Evolutionary conservation across 30 jellyfish, hydroid and myxozoan species (phyloP).

Genomic region (Nemopilema nomurai): DNA sequence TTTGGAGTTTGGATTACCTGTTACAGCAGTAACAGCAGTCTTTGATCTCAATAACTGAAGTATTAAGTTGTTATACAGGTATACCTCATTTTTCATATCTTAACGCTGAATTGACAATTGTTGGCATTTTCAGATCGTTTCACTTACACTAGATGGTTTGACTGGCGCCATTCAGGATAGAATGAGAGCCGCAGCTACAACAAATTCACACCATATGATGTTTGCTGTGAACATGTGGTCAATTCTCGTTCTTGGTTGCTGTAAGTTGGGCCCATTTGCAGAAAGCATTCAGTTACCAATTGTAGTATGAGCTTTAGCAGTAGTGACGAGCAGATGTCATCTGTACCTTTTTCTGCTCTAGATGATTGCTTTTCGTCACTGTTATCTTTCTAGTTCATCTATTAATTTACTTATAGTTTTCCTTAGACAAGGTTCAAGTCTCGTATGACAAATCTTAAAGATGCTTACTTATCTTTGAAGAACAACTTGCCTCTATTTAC

Average conservation of each 20-base stretch:
- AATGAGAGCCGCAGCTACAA: slow-evolving; percentile 75
- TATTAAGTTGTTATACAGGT: not conserved
- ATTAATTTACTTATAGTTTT: too few species aligned
- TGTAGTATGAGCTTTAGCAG: not conserved
- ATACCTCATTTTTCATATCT: not conserved
- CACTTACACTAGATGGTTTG: slow-evolving; percentile 92
- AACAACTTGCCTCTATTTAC: too few species aligned
- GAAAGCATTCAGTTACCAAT: too few species aligned
- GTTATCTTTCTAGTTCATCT: not conserved
- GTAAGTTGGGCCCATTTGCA: slow-evolving; percentile 66
- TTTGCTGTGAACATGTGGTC: slow-evolving; percentile 86
- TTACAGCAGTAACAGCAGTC: too few species aligned
- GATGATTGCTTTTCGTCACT: not conserved
- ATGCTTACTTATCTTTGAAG: too few species aligned
- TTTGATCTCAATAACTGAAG: not conserved
- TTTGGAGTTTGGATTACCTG: too few species aligned
- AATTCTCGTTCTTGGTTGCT: slow-evolving; percentile 71
- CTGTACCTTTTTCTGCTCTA: not conserved
- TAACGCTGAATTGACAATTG: too few species aligned
- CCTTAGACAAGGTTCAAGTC: too few species aligned
- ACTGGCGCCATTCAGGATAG: slow-evolving; percentile 97
- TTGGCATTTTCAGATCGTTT: slow-evolving; percentile 47
- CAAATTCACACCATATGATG: slow-evolving; percentile 96
- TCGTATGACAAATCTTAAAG: too few species aligned
- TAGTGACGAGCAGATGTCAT: not conserved